Conservation (phyloP, 2,113 vertebrate genomes). For the Limnothrissa miodon region DNA sequence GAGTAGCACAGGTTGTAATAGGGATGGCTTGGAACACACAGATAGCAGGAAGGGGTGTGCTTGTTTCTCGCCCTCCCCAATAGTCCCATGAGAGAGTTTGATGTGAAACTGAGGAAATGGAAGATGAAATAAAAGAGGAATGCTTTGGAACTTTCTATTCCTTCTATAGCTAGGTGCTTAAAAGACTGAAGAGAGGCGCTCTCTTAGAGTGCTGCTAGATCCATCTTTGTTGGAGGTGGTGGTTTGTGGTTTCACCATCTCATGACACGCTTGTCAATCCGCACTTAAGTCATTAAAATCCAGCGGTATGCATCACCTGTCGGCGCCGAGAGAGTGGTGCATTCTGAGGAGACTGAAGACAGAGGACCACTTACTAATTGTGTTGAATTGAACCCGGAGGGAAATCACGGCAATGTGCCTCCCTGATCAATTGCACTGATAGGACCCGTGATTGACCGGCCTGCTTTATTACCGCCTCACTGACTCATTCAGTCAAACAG, state of each 20-base stretch:
- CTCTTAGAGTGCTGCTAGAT: not conserved
- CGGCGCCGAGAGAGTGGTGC: constrained; percentile 28
- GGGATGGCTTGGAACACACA: not conserved
- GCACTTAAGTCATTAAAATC: constrained; percentile 14
- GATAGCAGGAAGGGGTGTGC: not conserved
- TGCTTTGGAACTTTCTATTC: constrained; percentile 8
- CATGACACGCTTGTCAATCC: constrained; percentile 17
- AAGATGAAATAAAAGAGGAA: not conserved
- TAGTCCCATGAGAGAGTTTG: not conserved
- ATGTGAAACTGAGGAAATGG: constrained; percentile 10
- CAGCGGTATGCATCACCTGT: constrained; percentile 30
- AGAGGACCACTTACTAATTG: constrained; percentile 58
- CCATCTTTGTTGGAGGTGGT: constrained; percentile 13
- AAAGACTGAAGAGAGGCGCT: not conserved
- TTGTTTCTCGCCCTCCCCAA: not conserved
- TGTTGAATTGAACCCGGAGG: constrained; percentile 61
- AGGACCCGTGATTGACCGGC: constrained; percentile 59
- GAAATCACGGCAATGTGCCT: constrained; percentile 67
- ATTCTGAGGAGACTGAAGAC: constrained; percentile 50
- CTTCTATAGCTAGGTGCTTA: not conserved
- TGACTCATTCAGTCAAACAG: constrained; percentile 30
- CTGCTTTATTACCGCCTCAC: constrained; percentile 58
- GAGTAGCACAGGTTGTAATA: not conserved
- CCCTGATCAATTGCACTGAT: constrained; percentile 61
- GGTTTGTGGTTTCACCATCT: constrained; percentile 10